Evolutionary conservation across 2,797 vertebrate species (phyloP).

Genomic region (Acrocephalus scirpaceus): DNA sequence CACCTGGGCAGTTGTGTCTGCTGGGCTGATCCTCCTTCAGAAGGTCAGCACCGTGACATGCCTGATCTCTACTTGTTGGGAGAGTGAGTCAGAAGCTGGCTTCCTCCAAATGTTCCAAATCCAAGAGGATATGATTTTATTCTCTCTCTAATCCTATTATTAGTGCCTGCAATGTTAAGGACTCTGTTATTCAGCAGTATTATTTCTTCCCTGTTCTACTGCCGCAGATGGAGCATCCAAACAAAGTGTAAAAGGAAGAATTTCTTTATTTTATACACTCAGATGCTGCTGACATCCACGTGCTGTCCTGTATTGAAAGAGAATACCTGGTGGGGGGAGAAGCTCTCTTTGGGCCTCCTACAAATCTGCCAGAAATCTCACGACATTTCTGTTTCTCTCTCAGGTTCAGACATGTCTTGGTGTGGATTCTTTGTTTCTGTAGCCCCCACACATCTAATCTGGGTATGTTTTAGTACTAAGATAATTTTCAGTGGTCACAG

Average conservation of each 20-base stretch:
- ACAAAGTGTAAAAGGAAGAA: not conserved
- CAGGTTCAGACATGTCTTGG: fast-evolving
- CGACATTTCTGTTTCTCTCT: not conserved
- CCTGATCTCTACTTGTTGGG: not conserved
- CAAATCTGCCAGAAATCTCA: not conserved
- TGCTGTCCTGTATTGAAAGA: not conserved
- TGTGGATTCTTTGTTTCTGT: not conserved
- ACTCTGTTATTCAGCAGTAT: conserved; percentile 46
- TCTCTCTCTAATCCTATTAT: conserved; percentile 16
- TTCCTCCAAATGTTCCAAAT: conserved; percentile 30
- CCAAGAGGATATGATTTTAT: conserved; percentile 16
- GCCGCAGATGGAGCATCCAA: not conserved
- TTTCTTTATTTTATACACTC: not conserved
- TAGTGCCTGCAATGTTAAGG: conserved; percentile 7
- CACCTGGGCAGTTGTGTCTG: not conserved
- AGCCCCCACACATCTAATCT: not conserved
- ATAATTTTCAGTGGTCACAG: not conserved
- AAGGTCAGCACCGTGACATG: not conserved
- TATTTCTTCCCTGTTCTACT: not conserved
- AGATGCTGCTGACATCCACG: not conserved
- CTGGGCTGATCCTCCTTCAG: not conserved
- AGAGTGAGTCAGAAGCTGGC: not conserved
- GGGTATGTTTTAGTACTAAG: not conserved
- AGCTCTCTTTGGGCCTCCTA: not conserved
- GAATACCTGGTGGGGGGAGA: fast-evolving